Evolutionary conservation across 2,797 vertebrate species (phyloP).

Genomic region (Esox lucius): DNA sequence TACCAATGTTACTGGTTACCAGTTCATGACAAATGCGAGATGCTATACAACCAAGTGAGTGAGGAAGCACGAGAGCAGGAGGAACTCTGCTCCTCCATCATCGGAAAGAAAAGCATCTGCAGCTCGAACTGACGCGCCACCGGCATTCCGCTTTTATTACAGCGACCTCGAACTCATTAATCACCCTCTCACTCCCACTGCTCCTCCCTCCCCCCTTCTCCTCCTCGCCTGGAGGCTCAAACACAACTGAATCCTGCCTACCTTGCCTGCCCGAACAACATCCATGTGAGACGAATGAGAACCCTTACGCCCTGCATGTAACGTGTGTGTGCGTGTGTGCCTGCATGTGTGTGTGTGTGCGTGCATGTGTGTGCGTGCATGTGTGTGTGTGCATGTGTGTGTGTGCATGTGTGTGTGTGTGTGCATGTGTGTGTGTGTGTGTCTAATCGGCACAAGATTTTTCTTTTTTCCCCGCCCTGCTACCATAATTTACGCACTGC

Average conservation of each 20-base stretch:
- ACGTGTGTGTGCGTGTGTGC: slow-evolving; percentile 19
- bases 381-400: no score
- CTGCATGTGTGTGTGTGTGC: no score
- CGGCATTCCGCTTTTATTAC: slow-evolving; percentile 74
- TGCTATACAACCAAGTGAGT: slow-evolving; percentile 43
- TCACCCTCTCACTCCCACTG: slow-evolving; percentile 65
- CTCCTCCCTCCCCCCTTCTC: slow-evolving; percentile 40
- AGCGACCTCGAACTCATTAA: slow-evolving; percentile 74
- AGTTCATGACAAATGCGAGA: no score
- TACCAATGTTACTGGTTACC: no score
- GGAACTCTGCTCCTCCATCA: slow-evolving; percentile 63
- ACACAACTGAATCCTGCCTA: slow-evolving; percentile 22
- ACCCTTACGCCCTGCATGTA: not conserved
- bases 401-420: no score
- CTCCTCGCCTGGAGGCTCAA: slow-evolving; percentile 23
- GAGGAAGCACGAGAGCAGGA: not conserved
- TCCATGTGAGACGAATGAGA: slow-evolving; percentile 50
- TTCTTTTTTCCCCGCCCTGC: not conserved
- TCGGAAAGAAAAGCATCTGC: slow-evolving; percentile 64
- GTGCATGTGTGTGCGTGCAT: slow-evolving; percentile 5
- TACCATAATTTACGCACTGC: not conserved
- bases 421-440: not conserved
- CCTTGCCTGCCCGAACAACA: slow-evolving; percentile 47
- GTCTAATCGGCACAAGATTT: not conserved
- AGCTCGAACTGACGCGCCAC: slow-evolving; percentile 63